These are phyloP conservation scores for Columbina picui DNA, from an alignment of 2,113 vertebrate genomes.

Conservation along the genomic window DNA sequence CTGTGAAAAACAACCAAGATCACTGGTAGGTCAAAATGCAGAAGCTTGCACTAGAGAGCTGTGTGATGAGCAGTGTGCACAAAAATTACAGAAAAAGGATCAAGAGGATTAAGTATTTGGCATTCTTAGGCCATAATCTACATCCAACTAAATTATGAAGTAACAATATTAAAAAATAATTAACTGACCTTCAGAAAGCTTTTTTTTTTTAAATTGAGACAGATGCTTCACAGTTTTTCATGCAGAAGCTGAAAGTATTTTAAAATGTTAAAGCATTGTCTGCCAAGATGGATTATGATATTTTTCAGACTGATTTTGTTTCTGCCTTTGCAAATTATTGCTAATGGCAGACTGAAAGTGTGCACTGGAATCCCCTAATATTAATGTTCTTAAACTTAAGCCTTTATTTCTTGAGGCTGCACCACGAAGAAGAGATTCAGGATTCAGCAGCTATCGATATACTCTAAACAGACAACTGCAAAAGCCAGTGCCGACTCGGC, in stretches of 20 bases:
- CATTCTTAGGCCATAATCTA: not conserved
- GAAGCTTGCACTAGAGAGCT: not conserved
- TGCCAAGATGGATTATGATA: not conserved
- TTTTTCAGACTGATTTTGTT: not conserved
- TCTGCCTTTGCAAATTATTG: not conserved
- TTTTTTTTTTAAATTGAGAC: not conserved
- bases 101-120: not conserved
- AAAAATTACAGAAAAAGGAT: not conserved
- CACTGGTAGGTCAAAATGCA: not conserved
- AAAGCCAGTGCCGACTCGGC: not conserved
- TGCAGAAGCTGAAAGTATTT: not conserved
- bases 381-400: not conserved
- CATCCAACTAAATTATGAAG: not conserved
- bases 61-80: fast-evolving
- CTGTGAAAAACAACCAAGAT: not conserved
- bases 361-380: not conserved
- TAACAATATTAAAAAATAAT: not conserved
- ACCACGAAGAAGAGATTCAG: not conserved
- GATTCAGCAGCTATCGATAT: not conserved
- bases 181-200: not conserved
- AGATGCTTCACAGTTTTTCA: not conserved
- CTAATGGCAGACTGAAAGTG: not conserved
- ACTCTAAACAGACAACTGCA: not conserved
- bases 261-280: not conserved
- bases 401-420: not conserved